Evolutionary conservation across 2,888 invertebrate genomes (phyloP), one percentile per base, ranked within the genome.

Genomic region (Heliconius charithonia): DNA sequence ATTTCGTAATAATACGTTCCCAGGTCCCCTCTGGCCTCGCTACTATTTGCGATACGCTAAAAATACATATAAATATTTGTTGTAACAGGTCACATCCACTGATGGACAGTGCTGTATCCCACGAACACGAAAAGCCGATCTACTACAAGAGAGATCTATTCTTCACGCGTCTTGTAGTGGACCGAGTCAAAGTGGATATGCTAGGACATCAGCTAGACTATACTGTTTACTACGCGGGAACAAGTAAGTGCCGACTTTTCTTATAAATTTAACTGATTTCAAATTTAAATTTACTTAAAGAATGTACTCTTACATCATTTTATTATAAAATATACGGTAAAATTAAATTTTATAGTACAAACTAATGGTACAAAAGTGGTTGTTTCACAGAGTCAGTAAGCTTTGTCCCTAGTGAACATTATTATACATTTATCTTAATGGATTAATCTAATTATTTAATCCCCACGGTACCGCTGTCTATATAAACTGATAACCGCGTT

Each of bases 21-120:
- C 51, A 51, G n/a, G 19, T 51, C 19, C 51, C 7, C 51, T n/a
- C n/a, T n/a, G n/a, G n/a, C n/a, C n/a, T n/a, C n/a, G n/a, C n/a
- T n/a, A n/a, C n/a, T 51, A 4, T 37, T 4, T 51, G 45, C 19
- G 19, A 51, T 51, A 4, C n/a, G n/a, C n/a, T n/a, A n/a, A n/a
- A n/a, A n/a, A n/a, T 22, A 51, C n/a, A 78, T 16, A 16, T 62
- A 12, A 37, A 41, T 67, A 1, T 76, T 59, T 59, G n/a, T 45
- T n/a, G 63, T 73, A 72, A 25, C 89, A 97, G 98, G 86, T 98
- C 98, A 12, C 99, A 99, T 93, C 99, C 99, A 1, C 95, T 99
- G 80, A 99, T 99, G 99, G 99, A 99, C 93, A 98, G 98, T 71
- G 98, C 99, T 3, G 98, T 99, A 72, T 97, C 97, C 84, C 98